Base-by-base conservation (phyloP, 2,888 invertebrate species). In the Idaea aversata region DNA sequence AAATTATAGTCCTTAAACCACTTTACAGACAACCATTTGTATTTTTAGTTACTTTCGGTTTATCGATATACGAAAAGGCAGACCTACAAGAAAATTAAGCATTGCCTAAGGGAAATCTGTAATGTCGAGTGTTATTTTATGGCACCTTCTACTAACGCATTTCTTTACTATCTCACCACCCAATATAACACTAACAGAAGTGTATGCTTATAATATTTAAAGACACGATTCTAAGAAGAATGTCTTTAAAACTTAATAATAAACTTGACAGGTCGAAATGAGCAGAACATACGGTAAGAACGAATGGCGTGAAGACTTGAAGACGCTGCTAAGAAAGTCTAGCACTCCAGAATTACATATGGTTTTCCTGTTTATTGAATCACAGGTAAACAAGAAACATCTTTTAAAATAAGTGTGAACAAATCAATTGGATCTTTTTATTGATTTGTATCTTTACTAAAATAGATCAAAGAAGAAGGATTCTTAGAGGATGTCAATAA, bases 301-400 rank as follows among this genome's bases (percentile, higher is more conserved):
- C 71, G 98, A 98, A 82, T 99, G 98, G 98, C 95, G 97, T 75
- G 98, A 98, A 85, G 98, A 99, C 86, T 91, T 99, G 61, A 98
- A 98, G 85, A 90, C 91, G 59, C 96, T 98, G 72, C 86, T 98
- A 63, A 94, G 94, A 70, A 97, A 96, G 88, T 95, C 97, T 0
- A 97, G 97, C 69, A 95, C 96, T 15, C 95, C 96, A 0, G 98
- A 98, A 75, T 94, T 96, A 75, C 96, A 97, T 82, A 97, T 96
- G 72, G 97, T 98, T 0, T 98, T 99, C 83, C 91, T 99, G 4
- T 98, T 98, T 82, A 96, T 97, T 57, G 98, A 99, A 83, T 95
- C 96, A 38, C 98, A 99, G 94, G 96, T 96, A 72, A 70, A 65
- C 34, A 47, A 4, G 15, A 63, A 34, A 61, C 5, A 15, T 35